Conservation (phyloP, 2,797 vertebrate species). For the Erethizon dorsatum region DNA sequence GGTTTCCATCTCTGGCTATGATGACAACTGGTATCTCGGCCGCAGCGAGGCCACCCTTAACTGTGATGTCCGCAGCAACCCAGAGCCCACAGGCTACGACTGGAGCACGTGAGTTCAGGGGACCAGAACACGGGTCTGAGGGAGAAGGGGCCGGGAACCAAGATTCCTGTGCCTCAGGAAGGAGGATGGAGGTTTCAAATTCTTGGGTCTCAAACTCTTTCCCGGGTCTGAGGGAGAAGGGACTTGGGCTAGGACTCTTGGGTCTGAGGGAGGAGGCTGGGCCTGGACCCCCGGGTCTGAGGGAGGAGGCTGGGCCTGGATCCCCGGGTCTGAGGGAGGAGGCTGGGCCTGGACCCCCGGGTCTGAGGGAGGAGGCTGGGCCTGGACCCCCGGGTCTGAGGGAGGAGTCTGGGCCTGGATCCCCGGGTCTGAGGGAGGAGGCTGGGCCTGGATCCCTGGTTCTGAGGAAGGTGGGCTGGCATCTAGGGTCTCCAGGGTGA, state of each 20-base stretch:
- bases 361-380: not conserved
- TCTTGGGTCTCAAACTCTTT: not conserved
- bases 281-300: not conserved
- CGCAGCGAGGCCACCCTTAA: constrained; percentile 91
- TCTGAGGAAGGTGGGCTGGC: not conserved
- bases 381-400: not conserved
- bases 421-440: not conserved
- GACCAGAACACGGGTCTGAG: not conserved
- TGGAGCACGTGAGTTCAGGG: constrained; percentile 94
- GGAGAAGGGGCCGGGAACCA: not conserved
- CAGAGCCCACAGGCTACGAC: constrained; percentile 85
- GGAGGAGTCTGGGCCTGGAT: not conserved
- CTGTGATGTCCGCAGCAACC: constrained; percentile 92
- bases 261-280: not conserved
- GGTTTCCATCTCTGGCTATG: constrained; percentile 93
- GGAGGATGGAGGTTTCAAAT: not conserved
- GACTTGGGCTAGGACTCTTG: too few species aligned
- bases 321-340: not conserved
- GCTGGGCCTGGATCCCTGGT: not conserved
- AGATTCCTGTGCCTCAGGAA: not conserved
- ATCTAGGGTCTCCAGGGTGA: not conserved
- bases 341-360: not conserved
- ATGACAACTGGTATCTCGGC: constrained; percentile 95
- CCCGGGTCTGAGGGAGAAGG: not conserved
- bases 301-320: not conserved